Evolutionary conservation across 2,797 vertebrate genomes (phyloP).

Genomic region (Danionella dracula): DNA sequence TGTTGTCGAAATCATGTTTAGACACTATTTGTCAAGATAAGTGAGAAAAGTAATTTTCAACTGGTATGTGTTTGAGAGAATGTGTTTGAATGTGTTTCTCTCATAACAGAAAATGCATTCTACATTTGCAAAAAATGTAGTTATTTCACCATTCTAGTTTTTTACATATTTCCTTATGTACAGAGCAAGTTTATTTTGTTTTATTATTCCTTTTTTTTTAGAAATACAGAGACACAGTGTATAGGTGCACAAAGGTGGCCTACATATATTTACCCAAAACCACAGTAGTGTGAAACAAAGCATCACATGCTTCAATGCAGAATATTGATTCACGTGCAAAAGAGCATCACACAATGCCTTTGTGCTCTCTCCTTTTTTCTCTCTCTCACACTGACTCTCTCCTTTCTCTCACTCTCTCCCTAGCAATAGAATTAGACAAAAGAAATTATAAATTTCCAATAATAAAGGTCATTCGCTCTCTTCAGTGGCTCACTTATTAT

Average conservation of each 20-base stretch:
- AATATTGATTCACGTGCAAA: not conserved
- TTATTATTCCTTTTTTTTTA: no score
- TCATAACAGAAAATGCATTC: no score
- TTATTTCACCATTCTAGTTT: no score
- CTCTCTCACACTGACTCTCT: not conserved
- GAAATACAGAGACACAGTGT: no score
- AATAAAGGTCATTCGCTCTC: slow-evolving; percentile 66
- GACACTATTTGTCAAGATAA: slow-evolving; percentile 42
- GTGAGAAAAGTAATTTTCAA: slow-evolving; percentile 10
- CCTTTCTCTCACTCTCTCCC: slow-evolving; percentile 38
- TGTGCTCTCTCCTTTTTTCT: slow-evolving; percentile 25
- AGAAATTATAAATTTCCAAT: slow-evolving; percentile 66
- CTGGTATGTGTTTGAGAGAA: not conserved
- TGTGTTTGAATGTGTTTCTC: not conserved
- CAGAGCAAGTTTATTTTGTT: no score
- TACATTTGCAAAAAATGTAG: no score
- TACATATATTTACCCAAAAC: not conserved
- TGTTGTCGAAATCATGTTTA: slow-evolving; percentile 30
- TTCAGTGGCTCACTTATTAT: slow-evolving; percentile 51
- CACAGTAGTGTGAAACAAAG: not conserved
- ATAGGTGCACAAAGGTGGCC: not conserved
- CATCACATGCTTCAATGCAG: not conserved
- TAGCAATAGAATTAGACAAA: slow-evolving; percentile 65
- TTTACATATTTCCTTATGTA: no score
- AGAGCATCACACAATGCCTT: not conserved